These are phyloP conservation scores for Temnothorax unifasciatus DNA, from an alignment of 2,888 invertebrate species.

Conservation along the genomic window DNA sequence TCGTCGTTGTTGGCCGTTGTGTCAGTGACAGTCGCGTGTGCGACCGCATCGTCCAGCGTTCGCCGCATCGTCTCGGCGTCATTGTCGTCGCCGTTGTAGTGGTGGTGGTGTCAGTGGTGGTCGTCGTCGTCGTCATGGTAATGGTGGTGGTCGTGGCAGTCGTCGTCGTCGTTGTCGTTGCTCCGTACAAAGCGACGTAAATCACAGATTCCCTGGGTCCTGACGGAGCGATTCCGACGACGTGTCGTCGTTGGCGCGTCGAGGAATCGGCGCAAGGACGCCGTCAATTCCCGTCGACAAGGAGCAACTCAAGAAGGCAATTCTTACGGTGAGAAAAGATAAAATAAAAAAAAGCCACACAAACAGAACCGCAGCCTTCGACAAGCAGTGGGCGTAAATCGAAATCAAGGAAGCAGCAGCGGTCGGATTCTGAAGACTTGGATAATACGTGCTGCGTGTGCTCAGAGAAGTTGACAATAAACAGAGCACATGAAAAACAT, in stretches of 20 bases:
- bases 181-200: constrained; percentile 40
- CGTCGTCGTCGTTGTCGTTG: not conserved
- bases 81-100: not conserved
- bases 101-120: no score
- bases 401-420: no score
- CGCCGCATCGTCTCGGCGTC: constrained; percentile 35
- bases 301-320: no score
- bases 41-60: not conserved
- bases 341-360: no score
- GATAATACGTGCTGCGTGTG: no score
- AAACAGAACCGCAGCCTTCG: no score
- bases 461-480: no score
- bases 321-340: no score
- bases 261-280: not conserved
- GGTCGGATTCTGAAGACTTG: no score
- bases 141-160: not conserved
- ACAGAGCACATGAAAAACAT: no score
- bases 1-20: not conserved
- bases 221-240: constrained; percentile 21
- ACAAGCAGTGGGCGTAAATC: no score
- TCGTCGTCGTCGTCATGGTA: not conserved
- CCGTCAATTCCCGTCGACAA: not conserved
- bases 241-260: constrained; percentile 37
- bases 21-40: constrained; percentile 1
- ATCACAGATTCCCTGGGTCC: constrained; percentile 13